Conservation (phyloP, 2,113 vertebrate genomes). For the Eurypyga helias region DNA sequence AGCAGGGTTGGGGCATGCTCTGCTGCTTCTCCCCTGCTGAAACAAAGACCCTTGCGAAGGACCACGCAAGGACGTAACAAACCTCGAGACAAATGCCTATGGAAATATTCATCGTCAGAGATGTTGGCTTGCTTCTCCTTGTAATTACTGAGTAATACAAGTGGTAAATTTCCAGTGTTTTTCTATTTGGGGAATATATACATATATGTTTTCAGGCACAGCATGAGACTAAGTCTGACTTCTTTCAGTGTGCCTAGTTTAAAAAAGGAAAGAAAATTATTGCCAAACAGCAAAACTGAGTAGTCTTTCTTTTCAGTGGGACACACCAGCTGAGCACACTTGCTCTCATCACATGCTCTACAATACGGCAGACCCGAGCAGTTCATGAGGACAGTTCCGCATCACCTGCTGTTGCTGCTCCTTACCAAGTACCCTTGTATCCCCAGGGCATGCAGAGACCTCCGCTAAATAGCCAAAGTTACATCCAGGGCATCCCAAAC, state of each 20-base stretch:
- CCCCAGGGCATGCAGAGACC: not conserved
- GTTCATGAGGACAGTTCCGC: not conserved
- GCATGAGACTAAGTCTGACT: not conserved
- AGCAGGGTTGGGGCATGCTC: not conserved
- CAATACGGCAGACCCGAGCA: fast-evolving
- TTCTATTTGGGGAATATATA: not conserved
- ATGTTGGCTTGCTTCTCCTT: not conserved
- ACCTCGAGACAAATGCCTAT: not conserved
- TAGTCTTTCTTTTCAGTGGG: not conserved
- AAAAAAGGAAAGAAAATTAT: not conserved
- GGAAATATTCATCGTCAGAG: not conserved
- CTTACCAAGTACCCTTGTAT: not conserved
- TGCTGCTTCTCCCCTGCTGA: not conserved
- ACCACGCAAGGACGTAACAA: not conserved
- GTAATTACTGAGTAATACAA: not conserved
- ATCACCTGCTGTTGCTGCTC: not conserved
- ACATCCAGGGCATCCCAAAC: not conserved
- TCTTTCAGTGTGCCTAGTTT: not conserved
- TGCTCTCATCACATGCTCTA: not conserved
- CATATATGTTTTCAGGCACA: not conserved
- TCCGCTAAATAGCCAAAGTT: not conserved
- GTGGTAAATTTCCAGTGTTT: not conserved
- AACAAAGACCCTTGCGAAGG: not conserved
- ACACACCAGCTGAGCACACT: not conserved
- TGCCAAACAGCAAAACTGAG: not conserved